Conservation (phyloP, 2,113 vertebrate species). For the Aspidoscelis tigris region DNA sequence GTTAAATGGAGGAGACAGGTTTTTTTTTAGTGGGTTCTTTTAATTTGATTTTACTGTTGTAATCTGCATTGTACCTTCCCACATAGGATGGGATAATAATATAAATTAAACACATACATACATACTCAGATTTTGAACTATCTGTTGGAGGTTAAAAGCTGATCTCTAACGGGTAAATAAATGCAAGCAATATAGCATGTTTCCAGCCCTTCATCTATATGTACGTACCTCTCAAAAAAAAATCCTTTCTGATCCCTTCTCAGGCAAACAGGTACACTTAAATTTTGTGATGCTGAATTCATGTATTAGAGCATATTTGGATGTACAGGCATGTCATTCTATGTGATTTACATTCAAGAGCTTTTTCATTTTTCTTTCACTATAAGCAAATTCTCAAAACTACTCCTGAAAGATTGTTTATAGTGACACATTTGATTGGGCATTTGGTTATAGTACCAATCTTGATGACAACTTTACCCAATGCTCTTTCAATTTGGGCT, state of each 20-base stretch:
- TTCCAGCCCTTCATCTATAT: too few species aligned
- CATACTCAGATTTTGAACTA: too few species aligned
- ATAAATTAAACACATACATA: too few species aligned
- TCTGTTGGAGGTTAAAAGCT: too few species aligned
- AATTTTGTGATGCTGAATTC: background rate
- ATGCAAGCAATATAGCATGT: too few species aligned
- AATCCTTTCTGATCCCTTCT: background rate
- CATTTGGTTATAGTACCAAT: background rate
- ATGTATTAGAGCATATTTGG: background rate
- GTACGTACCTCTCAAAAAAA: too few species aligned
- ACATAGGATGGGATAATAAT: too few species aligned
- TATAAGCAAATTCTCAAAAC: background rate
- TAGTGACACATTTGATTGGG: background rate
- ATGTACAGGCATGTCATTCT: background rate
- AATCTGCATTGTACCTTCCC: too few species aligned
- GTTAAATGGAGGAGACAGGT: too few species aligned
- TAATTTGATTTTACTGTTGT: too few species aligned
- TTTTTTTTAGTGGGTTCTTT: too few species aligned
- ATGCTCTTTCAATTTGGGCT: background rate
- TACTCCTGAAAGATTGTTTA: conserved; percentile 18
- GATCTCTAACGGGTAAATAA: too few species aligned
- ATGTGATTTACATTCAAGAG: background rate
- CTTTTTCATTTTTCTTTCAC: background rate
- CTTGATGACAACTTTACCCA: background rate
- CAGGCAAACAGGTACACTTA: background rate